Percentiles rank a stretch among this genome's conserved stretches.
These are phyloP conservation scores for Lampris incognitus DNA, from an alignment of 2,113 vertebrate species.

Conservation along the genomic window DNA sequence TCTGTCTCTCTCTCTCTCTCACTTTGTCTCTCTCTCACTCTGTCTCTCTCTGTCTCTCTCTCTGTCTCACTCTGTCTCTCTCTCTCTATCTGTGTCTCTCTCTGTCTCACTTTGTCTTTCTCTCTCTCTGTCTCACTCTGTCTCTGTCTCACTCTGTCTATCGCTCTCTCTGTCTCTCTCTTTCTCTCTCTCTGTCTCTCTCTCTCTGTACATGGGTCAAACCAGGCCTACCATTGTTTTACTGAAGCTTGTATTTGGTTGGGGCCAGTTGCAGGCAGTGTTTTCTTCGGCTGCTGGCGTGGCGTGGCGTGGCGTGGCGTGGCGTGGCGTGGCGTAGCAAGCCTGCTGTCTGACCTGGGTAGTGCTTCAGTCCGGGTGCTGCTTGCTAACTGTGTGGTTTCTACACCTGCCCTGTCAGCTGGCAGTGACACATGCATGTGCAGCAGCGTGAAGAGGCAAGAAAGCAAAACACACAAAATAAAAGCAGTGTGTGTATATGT, in stretches of 20 bases:
- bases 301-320: conserved; percentile 32
- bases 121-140: too few relatives aligned
- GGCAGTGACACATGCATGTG: conserved; percentile 30
- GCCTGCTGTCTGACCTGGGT: too few relatives aligned
- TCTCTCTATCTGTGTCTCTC: too few relatives aligned
- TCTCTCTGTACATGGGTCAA: neutral
- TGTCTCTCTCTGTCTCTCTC: too few relatives aligned
- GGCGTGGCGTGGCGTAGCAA: too few relatives aligned
- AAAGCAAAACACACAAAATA: neutral
- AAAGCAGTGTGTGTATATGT: conserved; percentile 12
- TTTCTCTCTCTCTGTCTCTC: neutral
- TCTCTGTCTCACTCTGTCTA: too few relatives aligned
- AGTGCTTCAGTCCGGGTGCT: conserved; percentile 35
- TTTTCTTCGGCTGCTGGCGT: conserved; percentile 22
- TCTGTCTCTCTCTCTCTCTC: neutral
- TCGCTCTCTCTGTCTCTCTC: neutral
- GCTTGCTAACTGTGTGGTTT: conserved; percentile 40
- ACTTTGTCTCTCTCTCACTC: too few relatives aligned
- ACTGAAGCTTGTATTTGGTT: too few relatives aligned
- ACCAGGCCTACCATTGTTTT: conserved; percentile 33
- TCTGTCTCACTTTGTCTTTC: too few relatives aligned
- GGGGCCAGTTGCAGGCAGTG: conserved; percentile 10
- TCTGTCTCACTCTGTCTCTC: too few relatives aligned
- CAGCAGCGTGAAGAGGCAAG: conserved; percentile 3
- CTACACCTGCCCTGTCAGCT: neutral